Conservation (phyloP, 92 coral and sea anemone species). For the Phymanthus crucifer region DNA sequence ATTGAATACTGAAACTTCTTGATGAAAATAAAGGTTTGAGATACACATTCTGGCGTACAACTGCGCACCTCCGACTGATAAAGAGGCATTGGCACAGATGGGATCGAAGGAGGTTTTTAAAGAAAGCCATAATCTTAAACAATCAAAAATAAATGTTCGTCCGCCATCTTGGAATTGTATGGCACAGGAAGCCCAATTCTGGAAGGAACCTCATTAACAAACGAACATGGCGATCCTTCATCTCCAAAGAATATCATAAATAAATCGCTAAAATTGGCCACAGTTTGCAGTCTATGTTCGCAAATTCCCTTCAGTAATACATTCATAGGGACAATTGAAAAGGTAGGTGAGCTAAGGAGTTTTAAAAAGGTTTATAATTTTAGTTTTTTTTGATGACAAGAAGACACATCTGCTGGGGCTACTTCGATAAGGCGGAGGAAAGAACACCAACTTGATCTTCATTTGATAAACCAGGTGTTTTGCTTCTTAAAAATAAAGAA, state of each 20-base stretch:
- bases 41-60: neutral
- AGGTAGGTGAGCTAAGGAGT: neutral
- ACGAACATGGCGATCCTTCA: conserved; percentile 30
- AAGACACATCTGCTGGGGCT: neutral
- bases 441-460: neutral
- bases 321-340: neutral
- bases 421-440: neutral
- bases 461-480: neutral
- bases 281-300: neutral
- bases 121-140: conserved; percentile 12
- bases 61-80: neutral
- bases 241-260: neutral
- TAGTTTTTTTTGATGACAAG: neutral
- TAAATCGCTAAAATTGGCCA: neutral
- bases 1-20: neutral
- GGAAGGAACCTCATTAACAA: conserved; percentile 18
- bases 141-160: neutral
- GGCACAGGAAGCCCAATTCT: conserved; percentile 26
- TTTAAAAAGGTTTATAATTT: neutral
- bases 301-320: neutral
- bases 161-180: conserved; percentile 24
- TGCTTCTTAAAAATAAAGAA: too few relatives aligned
- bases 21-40: neutral
- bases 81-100: neutral
- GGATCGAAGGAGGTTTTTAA: conserved; percentile 1